Evolutionary conservation across 2,888 invertebrate genomes (phyloP).

Genomic region (Drosophila atripex): DNA sequence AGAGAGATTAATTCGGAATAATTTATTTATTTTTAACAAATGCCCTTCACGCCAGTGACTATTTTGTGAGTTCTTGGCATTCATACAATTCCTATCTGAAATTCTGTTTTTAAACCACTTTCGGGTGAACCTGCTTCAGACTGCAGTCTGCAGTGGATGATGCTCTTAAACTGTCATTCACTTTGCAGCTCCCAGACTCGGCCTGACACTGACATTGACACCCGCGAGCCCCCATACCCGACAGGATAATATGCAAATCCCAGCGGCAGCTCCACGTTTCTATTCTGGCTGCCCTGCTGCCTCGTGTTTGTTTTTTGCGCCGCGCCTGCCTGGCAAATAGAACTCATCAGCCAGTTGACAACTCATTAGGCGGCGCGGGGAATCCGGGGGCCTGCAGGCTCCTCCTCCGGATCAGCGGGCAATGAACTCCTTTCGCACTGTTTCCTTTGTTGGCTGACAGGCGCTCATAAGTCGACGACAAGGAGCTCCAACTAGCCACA

Average conservation of each 20-base stretch:
- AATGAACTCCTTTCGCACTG: slow-evolving; percentile 48
- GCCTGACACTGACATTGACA: slow-evolving; percentile 51
- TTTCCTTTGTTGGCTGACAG: slow-evolving; percentile 58
- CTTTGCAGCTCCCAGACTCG: slow-evolving; percentile 8
- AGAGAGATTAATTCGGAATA: no score
- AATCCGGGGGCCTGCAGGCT: neutral
- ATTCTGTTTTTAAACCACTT: neutral
- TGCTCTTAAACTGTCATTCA: slow-evolving; percentile 43
- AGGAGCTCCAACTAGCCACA: no score
- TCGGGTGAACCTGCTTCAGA: slow-evolving; percentile 6
- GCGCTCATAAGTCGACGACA: slow-evolving; percentile 70
- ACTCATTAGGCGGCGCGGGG: slow-evolving; percentile 61
- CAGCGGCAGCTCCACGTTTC: slow-evolving; percentile 6
- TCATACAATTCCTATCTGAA: no score
- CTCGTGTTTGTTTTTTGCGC: slow-evolving; percentile 19
- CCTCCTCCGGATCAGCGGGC: slow-evolving; percentile 22
- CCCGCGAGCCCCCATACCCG: slow-evolving; percentile 36
- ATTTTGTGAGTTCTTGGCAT: neutral
- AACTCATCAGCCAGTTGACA: slow-evolving; percentile 66
- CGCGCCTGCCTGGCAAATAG: slow-evolving; percentile 48
- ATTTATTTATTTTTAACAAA: no score
- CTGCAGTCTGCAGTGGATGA: slow-evolving; percentile 12
- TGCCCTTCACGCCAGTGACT: no score
- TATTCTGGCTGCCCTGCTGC: slow-evolving; percentile 2
- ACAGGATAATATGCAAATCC: slow-evolving; percentile 52